Evolutionary conservation across 2,888 invertebrate species (phyloP).

Genomic region (Rhagophthalmus giganteus): DNA sequence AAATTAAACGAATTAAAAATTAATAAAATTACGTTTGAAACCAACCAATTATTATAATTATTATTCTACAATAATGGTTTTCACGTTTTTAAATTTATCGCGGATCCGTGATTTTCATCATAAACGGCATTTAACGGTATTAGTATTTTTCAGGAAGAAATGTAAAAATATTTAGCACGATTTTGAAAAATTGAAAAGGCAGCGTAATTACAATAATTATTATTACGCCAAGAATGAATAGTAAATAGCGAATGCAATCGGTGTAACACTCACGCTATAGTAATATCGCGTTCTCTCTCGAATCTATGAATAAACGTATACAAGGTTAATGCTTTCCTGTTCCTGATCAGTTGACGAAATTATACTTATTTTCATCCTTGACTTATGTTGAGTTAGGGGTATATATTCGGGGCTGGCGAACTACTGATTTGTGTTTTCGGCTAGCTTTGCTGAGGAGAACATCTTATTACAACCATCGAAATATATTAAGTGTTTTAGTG

Average conservation of each 20-base stretch:
- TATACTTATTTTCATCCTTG: slow-evolving; percentile 8
- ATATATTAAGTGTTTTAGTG: too few species aligned
- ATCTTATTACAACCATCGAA: too few species aligned
- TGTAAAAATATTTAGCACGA: background rate
- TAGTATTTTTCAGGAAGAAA: background rate
- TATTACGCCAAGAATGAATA: background rate
- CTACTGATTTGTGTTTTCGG: background rate
- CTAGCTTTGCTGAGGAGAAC: background rate
- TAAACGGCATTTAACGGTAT: background rate
- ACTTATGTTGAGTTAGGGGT: slow-evolving; percentile 5
- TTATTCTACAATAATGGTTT: too few species aligned
- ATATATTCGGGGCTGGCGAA: slow-evolving; percentile 6
- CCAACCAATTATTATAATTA: too few species aligned
- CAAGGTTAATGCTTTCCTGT: slow-evolving; percentile 11
- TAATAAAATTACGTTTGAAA: too few species aligned
- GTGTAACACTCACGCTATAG: background rate
- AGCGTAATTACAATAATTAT: background rate
- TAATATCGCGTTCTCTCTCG: slow-evolving; percentile 2
- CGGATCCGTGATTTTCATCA: too few species aligned
- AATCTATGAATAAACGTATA: slow-evolving; percentile 3
- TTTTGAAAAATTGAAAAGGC: background rate
- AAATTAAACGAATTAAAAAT: too few species aligned
- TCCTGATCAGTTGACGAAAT: slow-evolving; percentile 7
- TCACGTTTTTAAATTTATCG: too few species aligned
- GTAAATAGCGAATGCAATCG: background rate